Evolutionary conservation across 2,888 invertebrate genomes (phyloP).

Genomic region (Trachelus iudaicus): DNA sequence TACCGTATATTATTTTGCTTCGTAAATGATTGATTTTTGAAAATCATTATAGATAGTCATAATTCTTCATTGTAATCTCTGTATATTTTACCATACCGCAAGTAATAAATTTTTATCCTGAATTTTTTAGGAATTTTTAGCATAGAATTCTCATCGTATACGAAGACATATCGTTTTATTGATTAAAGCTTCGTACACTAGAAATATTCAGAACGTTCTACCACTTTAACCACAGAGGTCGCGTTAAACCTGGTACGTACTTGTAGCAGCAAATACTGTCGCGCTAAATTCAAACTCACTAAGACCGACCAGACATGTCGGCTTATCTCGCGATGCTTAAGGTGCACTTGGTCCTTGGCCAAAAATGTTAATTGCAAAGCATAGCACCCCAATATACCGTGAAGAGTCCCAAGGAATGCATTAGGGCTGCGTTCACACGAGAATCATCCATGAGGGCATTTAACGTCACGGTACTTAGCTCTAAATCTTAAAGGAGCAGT

Average conservation of each 20-base stretch:
- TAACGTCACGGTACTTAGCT: conserved; percentile 5
- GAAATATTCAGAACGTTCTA: neutral
- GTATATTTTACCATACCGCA: too few species aligned
- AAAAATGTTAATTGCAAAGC: neutral
- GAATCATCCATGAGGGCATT: neutral
- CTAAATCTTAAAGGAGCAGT: conserved; percentile 11
- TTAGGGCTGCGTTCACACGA: neutral
- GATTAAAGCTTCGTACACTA: neutral
- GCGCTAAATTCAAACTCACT: neutral
- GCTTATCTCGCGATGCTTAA: neutral
- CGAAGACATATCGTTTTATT: too few species aligned
- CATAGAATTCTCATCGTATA: too few species aligned
- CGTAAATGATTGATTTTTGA: too few species aligned
- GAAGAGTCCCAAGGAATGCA: neutral
- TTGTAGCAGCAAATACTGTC: neutral
- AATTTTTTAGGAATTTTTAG: too few species aligned
- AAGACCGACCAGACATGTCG: neutral
- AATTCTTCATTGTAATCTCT: too few species aligned
- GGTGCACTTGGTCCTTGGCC: neutral
- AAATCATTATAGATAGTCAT: too few species aligned
- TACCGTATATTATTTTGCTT: too few species aligned
- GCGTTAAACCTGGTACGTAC: neutral
- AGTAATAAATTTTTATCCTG: too few species aligned
- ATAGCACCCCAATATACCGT: neutral
- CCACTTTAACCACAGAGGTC: neutral